A percentile compares a stretch with the other conserved stretches of the same genome.
These are phyloP conservation scores for Pogonus chalceus DNA, from an alignment of 1,140 invertebrate species.

Conservation along the genomic window DNA sequence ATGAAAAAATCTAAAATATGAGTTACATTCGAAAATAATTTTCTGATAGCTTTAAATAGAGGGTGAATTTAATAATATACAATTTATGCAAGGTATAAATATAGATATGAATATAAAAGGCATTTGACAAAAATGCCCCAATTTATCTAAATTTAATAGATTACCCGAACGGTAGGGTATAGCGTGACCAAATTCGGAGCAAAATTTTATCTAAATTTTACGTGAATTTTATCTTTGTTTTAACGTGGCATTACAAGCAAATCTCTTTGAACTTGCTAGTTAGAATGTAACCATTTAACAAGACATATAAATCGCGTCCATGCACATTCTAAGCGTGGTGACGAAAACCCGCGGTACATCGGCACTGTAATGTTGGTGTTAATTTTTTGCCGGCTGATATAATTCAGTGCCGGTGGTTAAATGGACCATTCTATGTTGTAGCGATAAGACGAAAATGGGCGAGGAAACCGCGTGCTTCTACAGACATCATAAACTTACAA, in stretches of 20 bases:
- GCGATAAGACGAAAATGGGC: not conserved
- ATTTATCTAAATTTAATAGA: too few relatives aligned
- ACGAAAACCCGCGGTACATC: not conserved
- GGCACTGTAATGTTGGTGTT: constrained; percentile 1
- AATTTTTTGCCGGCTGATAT: constrained; percentile 6
- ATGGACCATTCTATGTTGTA: constrained; percentile 6
- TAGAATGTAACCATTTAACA: not conserved
- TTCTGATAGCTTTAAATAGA: too few relatives aligned
- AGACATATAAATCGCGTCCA: not conserved
- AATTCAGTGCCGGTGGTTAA: constrained; percentile 1
- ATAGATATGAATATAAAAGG: too few relatives aligned
- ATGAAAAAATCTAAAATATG: too few relatives aligned
- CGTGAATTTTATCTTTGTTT: not conserved
- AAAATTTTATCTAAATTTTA: too few relatives aligned
- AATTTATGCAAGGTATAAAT: too few relatives aligned
- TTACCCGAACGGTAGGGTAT: too few relatives aligned
- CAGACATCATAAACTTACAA: not conserved
- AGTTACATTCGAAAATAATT: too few relatives aligned
- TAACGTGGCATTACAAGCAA: not conserved
- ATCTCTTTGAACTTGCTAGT: not conserved
- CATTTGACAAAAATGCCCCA: too few relatives aligned
- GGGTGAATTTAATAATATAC: too few relatives aligned
- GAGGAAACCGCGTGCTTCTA: not conserved
- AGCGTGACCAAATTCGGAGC: too few relatives aligned
- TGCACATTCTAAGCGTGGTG: not conserved